Percentiles rank a stretch among this genome's conserved stretches.
Evolutionary conservation across 30 jellyfish, hydroid and myxozoan genomes (phyloP).

Genomic region (Cassiopea xamachana): DNA sequence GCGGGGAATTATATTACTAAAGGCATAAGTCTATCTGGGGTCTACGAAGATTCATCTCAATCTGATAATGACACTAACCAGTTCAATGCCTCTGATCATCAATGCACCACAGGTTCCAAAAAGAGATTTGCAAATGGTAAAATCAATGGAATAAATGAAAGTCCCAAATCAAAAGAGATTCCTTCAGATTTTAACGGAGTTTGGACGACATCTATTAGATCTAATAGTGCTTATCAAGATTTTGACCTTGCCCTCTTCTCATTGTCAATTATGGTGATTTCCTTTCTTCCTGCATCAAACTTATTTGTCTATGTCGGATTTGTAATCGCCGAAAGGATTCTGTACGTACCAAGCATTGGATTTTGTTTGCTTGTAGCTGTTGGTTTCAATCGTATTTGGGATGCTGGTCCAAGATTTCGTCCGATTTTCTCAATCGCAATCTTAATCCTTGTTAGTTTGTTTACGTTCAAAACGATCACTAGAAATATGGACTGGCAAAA

Average conservation of each 20-base stretch:
- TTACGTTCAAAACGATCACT: constrained; percentile 60
- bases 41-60: background rate
- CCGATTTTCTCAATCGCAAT: background rate
- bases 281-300: constrained; percentile 90
- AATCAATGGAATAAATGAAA: background rate
- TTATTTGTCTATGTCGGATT: constrained; percentile 90
- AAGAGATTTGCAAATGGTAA: background rate
- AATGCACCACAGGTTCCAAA: background rate
- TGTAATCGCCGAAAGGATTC: constrained; percentile 89
- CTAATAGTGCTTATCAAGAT: background rate
- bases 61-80: background rate
- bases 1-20: background rate
- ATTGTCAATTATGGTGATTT: constrained; percentile 52
- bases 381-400: constrained; percentile 56
- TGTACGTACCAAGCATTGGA: constrained; percentile 90
- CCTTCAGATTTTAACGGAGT: background rate
- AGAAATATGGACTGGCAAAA: constrained; percentile 89
- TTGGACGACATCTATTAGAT: background rate
- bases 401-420: constrained; percentile 2
- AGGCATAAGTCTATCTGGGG: background rate
- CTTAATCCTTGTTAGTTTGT: constrained; percentile 20
- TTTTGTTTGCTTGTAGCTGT: constrained; percentile 72
- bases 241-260: constrained; percentile 46
- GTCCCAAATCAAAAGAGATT: background rate
- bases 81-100: background rate